Evolutionary conservation across 2,888 invertebrate species (phyloP).

Genomic region (Zygaena filipendulae): DNA sequence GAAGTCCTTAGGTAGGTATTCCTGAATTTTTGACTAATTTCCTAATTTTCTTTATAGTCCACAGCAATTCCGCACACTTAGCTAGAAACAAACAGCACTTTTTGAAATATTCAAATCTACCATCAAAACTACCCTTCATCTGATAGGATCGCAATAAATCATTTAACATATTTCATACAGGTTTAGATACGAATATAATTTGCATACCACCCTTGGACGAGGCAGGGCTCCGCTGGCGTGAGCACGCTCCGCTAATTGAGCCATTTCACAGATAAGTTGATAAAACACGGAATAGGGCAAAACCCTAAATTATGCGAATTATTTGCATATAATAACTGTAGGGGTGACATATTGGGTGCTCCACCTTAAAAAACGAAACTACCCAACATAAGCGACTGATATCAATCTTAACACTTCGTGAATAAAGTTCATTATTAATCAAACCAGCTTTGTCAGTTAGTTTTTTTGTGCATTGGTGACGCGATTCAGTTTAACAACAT

Average conservation of each 20-base stretch:
- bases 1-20: too few species aligned
- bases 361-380: conserved; percentile 16
- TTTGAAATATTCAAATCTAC: too few species aligned
- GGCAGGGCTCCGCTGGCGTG: conserved; percentile 19
- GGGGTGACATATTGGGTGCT: conserved; percentile 39
- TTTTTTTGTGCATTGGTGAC: too few species aligned
- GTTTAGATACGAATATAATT: conserved; percentile 35
- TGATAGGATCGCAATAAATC: conserved; percentile 43
- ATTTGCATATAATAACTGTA: conserved; percentile 65
- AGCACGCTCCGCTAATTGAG: conserved; percentile 57
- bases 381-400: conserved; percentile 8
- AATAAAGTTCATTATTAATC: too few species aligned
- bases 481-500: conserved; percentile 18
- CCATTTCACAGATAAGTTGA: conserved; percentile 67
- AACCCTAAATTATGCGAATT: conserved; percentile 61
- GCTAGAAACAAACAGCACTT: too few species aligned
- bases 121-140: too few species aligned
- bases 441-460: too few species aligned
- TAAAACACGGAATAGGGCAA: conserved; percentile 56
- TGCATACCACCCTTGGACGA: conserved; percentile 23
- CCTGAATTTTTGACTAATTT: too few species aligned
- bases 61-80: too few species aligned
- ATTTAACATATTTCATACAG: conserved; percentile 55
- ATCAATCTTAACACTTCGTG: too few species aligned
- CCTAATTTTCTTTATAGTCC: too few species aligned